Evolutionary conservation across 2,797 vertebrate genomes (phyloP).

Genomic region (Acanthopagrus latus): DNA sequence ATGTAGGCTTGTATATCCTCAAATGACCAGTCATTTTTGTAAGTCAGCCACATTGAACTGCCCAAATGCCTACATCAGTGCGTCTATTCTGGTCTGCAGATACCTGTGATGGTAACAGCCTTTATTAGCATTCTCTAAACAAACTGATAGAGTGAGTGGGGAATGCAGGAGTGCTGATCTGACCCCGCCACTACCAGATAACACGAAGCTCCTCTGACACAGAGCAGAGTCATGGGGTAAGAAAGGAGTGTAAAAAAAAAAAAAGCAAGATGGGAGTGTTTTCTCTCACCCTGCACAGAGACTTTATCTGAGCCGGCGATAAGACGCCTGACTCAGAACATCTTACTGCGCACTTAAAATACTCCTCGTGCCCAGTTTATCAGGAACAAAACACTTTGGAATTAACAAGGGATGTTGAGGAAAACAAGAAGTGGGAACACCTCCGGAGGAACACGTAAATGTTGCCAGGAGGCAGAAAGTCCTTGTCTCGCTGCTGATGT

Average conservation of each 20-base stretch:
- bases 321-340: slow-evolving; percentile 44
- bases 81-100: slow-evolving; percentile 35
- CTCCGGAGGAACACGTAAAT: not conserved
- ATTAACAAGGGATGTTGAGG: not conserved
- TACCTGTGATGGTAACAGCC: slow-evolving; percentile 6
- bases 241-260: slow-evolving; percentile 43
- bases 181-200: slow-evolving; percentile 34
- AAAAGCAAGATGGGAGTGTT: slow-evolving; percentile 55
- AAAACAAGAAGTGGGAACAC: slow-evolving; percentile 2
- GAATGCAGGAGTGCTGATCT: slow-evolving; percentile 41
- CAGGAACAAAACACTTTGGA: slow-evolving; percentile 39
- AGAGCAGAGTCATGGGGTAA: slow-evolving; percentile 44
- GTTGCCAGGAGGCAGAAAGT: slow-evolving; percentile 6
- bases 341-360: slow-evolving; percentile 63
- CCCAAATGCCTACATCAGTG: not conserved
- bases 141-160: slow-evolving; percentile 12
- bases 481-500: not conserved
- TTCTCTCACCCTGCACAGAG: slow-evolving; percentile 45
- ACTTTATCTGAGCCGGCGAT: slow-evolving; percentile 58
- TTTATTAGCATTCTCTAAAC: slow-evolving; percentile 18
- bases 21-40: slow-evolving; percentile 1
- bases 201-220: slow-evolving; percentile 48
- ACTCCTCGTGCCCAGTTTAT: slow-evolving; percentile 46
- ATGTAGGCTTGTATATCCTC: not conserved
- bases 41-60: not conserved